phyloP scores from a whole-genome alignment of 2,888 invertebrate genomes.

The Hylaea fasciaria region DNA sequence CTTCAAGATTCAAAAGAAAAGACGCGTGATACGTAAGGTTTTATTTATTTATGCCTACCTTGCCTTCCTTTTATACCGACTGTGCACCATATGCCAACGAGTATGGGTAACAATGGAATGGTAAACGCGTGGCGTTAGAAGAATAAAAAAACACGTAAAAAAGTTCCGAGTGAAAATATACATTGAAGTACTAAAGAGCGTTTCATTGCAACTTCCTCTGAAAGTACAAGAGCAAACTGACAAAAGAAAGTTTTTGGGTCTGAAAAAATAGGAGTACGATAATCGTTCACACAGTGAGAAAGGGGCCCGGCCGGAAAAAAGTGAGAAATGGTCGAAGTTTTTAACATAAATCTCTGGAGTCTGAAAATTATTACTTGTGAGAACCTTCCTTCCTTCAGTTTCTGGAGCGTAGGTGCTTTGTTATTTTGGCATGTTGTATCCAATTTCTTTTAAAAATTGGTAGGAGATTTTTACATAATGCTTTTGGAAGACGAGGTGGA shows the following conservation, averaged over 20 bases:
- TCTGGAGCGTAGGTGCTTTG: constrained; percentile 42
- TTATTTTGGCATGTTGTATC: constrained; percentile 38
- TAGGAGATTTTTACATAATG: constrained; percentile 18
- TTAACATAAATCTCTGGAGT: constrained; percentile 79
- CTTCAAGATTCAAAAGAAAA: not conserved
- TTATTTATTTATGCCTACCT: too few species aligned
- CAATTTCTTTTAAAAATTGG: constrained; percentile 31
- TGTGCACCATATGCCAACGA: not conserved
- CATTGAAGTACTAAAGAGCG: constrained; percentile 40
- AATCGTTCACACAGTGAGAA: constrained; percentile 76
- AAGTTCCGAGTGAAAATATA: constrained; percentile 44
- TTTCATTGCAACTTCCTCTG: constrained; percentile 50
- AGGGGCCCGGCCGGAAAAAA: constrained; percentile 60
- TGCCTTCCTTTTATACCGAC: too few species aligned
- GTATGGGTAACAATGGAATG: not conserved
- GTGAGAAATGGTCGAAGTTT: constrained; percentile 81
- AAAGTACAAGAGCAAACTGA: constrained; percentile 49
- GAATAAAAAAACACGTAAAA: constrained; percentile 32
- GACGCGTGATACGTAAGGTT: not conserved
- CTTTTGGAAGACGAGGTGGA: constrained; percentile 17
- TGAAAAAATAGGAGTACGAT: constrained; percentile 70
- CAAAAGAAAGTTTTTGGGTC: constrained; percentile 56
- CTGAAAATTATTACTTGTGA: constrained; percentile 75
- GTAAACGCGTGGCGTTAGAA: not conserved
- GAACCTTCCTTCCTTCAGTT: constrained; percentile 56